These are phyloP conservation scores for Lutjanus erythropterus DNA, from an alignment of 2,113 vertebrate genomes.

Conservation along the genomic window DNA sequence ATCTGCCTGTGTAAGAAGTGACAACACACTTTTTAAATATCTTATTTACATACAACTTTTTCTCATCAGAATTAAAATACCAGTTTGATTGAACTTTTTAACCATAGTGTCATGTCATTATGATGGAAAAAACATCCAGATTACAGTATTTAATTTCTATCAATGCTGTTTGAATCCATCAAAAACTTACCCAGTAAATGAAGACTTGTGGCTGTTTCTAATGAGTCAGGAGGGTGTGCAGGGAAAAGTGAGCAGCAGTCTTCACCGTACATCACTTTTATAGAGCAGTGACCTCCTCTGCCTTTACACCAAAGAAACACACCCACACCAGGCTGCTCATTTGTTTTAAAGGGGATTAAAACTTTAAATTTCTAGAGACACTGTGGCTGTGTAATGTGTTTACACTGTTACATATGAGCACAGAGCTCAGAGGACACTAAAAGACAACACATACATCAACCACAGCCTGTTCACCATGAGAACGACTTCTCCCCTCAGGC, in stretches of 20 bases:
- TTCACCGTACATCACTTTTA: background rate
- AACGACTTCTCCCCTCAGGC: too few relatives aligned
- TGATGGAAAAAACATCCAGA: too few relatives aligned
- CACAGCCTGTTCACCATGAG: too few relatives aligned
- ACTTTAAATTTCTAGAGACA: background rate
- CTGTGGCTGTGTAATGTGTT: background rate
- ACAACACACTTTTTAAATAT: background rate
- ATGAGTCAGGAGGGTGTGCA: background rate
- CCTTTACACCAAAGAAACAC: background rate
- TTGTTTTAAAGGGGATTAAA: background rate
- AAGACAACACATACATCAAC: too few relatives aligned
- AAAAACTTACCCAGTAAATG: slow-evolving; percentile 8
- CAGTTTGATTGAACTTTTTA: background rate
- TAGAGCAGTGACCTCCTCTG: background rate
- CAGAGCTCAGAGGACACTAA: too few relatives aligned
- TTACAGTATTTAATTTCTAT: background rate
- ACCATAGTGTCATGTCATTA: too few relatives aligned
- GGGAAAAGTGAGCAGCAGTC: background rate
- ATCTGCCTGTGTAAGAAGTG: background rate
- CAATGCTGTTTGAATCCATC: background rate
- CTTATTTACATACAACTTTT: too few relatives aligned
- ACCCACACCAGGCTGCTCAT: background rate
- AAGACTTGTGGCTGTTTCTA: background rate
- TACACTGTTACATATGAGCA: background rate
- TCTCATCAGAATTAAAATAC: background rate